Percentiles rank a stretch among this genome's conserved stretches.
phyloP scores from a whole-genome alignment of 2,797 vertebrate genomes.

The Notamacropus eugenii region DNA sequence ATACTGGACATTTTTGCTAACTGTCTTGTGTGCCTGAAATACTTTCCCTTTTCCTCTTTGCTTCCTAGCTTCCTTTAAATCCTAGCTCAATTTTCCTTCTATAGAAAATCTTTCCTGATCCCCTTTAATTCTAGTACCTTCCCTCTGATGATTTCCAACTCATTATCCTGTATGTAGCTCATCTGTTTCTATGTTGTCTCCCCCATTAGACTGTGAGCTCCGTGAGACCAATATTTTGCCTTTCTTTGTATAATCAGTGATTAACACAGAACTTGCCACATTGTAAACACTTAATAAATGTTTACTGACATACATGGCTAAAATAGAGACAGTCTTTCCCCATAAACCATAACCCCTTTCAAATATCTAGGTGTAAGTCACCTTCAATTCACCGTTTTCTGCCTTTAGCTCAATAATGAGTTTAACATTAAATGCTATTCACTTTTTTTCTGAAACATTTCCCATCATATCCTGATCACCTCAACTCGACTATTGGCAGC shows the following conservation, averaged over 20 bases:
- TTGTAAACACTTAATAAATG: neutral
- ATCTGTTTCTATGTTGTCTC: neutral
- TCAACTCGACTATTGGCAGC: neutral
- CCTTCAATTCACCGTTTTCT: neutral
- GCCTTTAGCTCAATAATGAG: slow-evolving; percentile 12
- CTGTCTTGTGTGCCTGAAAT: neutral
- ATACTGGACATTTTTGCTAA: neutral
- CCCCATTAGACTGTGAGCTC: neutral
- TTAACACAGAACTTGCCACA: neutral
- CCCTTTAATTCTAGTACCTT: neutral
- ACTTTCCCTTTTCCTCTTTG: neutral
- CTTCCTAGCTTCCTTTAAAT: neutral
- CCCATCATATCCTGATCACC: neutral
- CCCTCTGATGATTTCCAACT: neutral
- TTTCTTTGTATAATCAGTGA: neutral
- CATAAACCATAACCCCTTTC: neutral
- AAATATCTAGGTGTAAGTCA: neutral
- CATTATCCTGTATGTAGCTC: neutral
- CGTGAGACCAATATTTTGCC: neutral
- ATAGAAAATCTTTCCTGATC: neutral
- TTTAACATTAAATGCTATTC: neutral
- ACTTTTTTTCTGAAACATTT: neutral
- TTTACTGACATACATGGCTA: neutral
- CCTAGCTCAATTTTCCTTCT: neutral
- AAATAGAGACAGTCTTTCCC: neutral